Percentiles rank a stretch among this genome's conserved stretches.
Evolutionary conservation across 2,888 invertebrate genomes (phyloP).

Genomic region (Aspidiotus destructor): DNA sequence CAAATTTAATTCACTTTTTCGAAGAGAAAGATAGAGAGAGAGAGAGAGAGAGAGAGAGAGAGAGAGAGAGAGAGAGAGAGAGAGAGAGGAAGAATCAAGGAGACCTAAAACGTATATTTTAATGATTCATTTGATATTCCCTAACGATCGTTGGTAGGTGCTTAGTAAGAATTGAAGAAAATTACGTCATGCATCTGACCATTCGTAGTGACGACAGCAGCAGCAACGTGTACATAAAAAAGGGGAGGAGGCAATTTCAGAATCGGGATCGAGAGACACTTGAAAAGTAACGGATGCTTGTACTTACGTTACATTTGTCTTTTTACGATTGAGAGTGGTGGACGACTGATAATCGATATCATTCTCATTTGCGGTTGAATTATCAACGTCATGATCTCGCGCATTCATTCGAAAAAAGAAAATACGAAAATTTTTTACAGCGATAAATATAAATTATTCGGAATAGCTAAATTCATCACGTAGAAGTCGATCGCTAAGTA

Average conservation of each 20-base stretch:
- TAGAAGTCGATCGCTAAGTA: conserved; percentile 3
- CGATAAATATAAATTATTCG: conserved; percentile 29
- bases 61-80: no score
- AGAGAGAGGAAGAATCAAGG: no score
- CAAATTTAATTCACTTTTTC: no score
- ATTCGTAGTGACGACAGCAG: no score
- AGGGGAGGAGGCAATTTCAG: conserved; percentile 16
- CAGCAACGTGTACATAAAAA: background rate
- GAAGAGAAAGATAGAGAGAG: no score
- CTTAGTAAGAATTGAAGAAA: no score
- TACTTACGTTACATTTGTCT: background rate
- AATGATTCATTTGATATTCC: no score
- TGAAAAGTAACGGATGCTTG: conserved; percentile 5
- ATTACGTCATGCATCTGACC: no score
- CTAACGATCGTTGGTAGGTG: no score
- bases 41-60: no score
- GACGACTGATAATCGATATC: conserved; percentile 1
- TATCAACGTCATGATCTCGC: conserved; percentile 21
- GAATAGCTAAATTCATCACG: conserved; percentile 19
- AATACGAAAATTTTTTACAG: conserved; percentile 21
- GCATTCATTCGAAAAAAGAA: conserved; percentile 20
- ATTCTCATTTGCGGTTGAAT: conserved; percentile 8
- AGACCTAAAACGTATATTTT: no score
- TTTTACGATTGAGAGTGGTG: background rate
- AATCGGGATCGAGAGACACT: conserved; percentile 1